These are phyloP conservation scores for Myodes glareolus DNA, from an alignment of 2,113 vertebrate genomes.

Conservation along the genomic window DNA sequence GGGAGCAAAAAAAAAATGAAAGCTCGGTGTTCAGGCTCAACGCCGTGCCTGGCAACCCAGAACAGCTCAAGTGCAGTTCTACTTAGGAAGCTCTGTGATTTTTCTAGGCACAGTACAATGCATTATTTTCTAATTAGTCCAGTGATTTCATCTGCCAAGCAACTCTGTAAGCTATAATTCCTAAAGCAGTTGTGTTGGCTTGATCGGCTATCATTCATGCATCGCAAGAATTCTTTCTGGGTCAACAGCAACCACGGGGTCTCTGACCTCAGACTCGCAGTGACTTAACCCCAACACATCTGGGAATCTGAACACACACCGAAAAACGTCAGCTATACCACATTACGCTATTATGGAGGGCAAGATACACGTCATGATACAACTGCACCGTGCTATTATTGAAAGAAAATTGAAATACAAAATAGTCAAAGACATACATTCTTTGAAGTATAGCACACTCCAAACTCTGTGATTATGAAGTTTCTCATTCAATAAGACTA, in stretches of 20 bases:
- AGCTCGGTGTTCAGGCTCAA: neutral
- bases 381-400: constrained; percentile 32
- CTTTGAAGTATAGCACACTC: constrained; percentile 63
- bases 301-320: constrained; percentile 30
- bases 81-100: constrained; percentile 86
- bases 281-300: constrained; percentile 56
- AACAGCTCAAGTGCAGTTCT: constrained; percentile 74
- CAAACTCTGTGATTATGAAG: constrained; percentile 57
- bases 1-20: neutral
- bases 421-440: constrained; percentile 60
- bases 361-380: constrained; percentile 68
- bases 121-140: constrained; percentile 84
- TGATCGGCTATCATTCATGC: constrained; percentile 69
- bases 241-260: constrained; percentile 33
- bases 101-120: constrained; percentile 85
- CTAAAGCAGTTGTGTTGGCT: constrained; percentile 68
- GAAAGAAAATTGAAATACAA: constrained; percentile 67
- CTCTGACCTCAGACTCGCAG: constrained; percentile 50
- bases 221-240: constrained; percentile 64
- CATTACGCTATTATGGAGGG: constrained; percentile 69
- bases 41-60: constrained; percentile 52
- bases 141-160: constrained; percentile 74
- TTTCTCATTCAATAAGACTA: neutral
- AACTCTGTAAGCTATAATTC: constrained; percentile 77
- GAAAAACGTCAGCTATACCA: constrained; percentile 53